phyloP scores from a whole-genome alignment of 2,888 invertebrate genomes.

The Osmoderma eremita region DNA sequence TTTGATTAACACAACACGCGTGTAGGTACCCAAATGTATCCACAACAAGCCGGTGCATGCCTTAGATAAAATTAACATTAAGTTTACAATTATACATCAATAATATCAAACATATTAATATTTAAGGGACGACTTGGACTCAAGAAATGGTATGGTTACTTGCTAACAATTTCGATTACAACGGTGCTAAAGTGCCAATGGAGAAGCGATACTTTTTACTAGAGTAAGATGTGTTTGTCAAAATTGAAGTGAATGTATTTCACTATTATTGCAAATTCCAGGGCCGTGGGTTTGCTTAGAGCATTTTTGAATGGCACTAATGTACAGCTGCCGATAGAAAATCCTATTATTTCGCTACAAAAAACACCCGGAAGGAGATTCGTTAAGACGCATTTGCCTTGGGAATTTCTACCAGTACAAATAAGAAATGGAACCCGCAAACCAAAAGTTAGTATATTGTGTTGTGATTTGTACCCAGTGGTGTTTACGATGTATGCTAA shows the following conservation, averaged over 20 bases:
- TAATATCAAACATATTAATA: background rate
- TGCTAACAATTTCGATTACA: constrained; percentile 69
- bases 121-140: constrained; percentile 75
- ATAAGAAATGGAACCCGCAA: constrained; percentile 56
- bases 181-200: constrained; percentile 63
- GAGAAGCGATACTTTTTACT: constrained; percentile 9
- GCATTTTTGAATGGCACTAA: background rate
- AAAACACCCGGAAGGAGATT: constrained; percentile 29
- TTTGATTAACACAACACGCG: too few species aligned
- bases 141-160: constrained; percentile 77
- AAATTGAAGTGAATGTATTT: background rate
- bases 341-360: constrained; percentile 1
- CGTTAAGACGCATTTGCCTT: constrained; percentile 48
- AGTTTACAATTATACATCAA: too few species aligned
- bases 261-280: background rate
- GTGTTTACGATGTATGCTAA: too few species aligned
- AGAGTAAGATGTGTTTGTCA: constrained; percentile 4
- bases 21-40: too few species aligned
- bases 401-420: constrained; percentile 45
- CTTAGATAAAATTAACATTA: too few species aligned
- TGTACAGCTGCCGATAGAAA: background rate
- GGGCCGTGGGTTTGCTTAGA: background rate
- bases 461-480: too few species aligned
- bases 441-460: too few species aligned
- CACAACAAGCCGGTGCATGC: too few species aligned